Percentiles rank a stretch among this genome's conserved stretches.
Evolutionary conservation across 1,140 invertebrate species (phyloP).

Genomic region (Calycopis cecrops): DNA sequence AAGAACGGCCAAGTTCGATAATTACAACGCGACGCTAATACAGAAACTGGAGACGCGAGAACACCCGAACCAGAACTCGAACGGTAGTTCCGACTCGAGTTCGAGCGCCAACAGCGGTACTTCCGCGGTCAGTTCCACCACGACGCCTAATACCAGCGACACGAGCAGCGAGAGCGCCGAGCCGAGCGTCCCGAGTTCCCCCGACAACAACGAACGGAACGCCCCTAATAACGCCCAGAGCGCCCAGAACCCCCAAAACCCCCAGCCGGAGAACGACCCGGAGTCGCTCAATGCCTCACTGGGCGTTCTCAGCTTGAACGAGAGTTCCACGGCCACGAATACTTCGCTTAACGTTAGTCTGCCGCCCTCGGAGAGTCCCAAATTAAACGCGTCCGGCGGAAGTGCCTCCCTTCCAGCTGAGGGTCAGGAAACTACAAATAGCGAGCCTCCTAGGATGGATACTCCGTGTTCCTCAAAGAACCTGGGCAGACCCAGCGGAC

Average conservation of each 20-base stretch:
- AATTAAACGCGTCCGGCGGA: constrained; percentile 37
- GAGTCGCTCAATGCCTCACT: constrained; percentile 54
- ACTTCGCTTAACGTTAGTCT: constrained; percentile 61
- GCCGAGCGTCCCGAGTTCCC: constrained; percentile 61
- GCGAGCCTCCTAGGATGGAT: constrained; percentile 43
- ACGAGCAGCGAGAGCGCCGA: constrained; percentile 68
- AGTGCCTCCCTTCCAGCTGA: constrained; percentile 43
- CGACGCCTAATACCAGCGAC: constrained; percentile 61
- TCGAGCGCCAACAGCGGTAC: constrained; percentile 65
- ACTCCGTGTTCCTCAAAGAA: constrained; percentile 49
- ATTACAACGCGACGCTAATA: constrained; percentile 38
- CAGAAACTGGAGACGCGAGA: constrained; percentile 46
- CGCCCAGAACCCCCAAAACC: constrained; percentile 28
- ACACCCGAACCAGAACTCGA: constrained; percentile 47
- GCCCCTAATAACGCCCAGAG: constrained; percentile 35
- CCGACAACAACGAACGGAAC: constrained; percentile 59
- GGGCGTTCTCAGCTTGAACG: constrained; percentile 53
- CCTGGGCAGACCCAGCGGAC: constrained; percentile 38
- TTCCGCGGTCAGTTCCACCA: constrained; percentile 55
- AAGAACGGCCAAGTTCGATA: constrained; percentile 45
- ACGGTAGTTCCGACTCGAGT: constrained; percentile 63
- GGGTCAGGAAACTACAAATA: constrained; percentile 35
- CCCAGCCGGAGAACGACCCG: constrained; percentile 34
- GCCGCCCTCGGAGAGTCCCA: constrained; percentile 56
- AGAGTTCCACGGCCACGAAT: constrained; percentile 64